Evolutionary conservation across 1,140 invertebrate species (phyloP), one percentile per base, ranked within the genome.

Genomic region (Hycleus phaleratus): DNA sequence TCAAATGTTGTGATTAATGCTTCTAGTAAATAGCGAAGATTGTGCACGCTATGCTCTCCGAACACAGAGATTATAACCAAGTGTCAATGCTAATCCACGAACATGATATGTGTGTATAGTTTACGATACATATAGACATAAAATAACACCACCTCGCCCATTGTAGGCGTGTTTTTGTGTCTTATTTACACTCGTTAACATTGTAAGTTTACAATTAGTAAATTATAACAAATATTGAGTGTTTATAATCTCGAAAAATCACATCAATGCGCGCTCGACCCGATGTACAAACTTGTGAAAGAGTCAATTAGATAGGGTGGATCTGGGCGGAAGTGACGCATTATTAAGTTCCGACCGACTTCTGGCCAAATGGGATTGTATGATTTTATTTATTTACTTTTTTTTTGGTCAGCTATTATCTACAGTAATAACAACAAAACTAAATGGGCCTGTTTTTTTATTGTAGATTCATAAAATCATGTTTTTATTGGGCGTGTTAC

Each of bases 271-370:
- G 39, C 43, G 50, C 26, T 39, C 18, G 40, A 42, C 42, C 43
- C 40, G 9, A 32, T 32, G 32, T 32, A 32, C 32, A 24, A 11
- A 26, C 7, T 43, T 26, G 26, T 40, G 38, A 43, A 52, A 52
- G 50, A 52, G 50, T 52, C 50, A 52, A 52, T 52, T 52, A 52
- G 50, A 52, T 52, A 52, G 50, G 50, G 50, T 52, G 50, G 50
- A 52, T 43, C 50, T 18, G 40, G 32, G 39, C 50, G 50, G 50
- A 52, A 52, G 50, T 52, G 39, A 43, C 50, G 50, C 50, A 52
- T 52, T 52, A 52, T 52, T 18, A 18, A 52, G 50, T 52, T 52
- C 40, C 50, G 50, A 52, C 40, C 39, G 40, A 26, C 32, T 32
- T 32, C 32, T 32, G 32, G 32, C 18, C 50, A 47, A 47, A 47